Evolutionary conservation across 2,888 invertebrate genomes (phyloP).

Genomic region (Didymodactylos carnosus): DNA sequence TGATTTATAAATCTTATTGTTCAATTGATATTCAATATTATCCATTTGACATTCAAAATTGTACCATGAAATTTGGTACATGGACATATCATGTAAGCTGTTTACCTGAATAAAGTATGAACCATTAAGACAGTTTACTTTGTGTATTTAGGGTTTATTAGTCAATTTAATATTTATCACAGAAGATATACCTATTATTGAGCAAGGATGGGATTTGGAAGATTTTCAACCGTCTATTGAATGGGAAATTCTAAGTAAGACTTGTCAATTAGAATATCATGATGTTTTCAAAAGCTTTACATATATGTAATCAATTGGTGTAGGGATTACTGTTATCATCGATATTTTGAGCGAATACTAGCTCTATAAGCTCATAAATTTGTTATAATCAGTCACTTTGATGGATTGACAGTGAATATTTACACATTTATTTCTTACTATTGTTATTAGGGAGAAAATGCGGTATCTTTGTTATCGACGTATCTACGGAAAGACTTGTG

Average conservation of each 20-base stretch:
- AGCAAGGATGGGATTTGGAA: conserved; percentile 15
- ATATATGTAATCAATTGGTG: no score
- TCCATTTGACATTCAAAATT: conserved; percentile 46
- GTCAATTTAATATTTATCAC: neutral
- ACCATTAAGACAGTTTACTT: neutral
- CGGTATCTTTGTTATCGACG: no score
- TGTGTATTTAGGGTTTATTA: neutral
- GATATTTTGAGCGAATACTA: no score
- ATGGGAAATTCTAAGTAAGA: conserved; percentile 18
- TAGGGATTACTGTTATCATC: no score
- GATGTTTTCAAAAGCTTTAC: no score
- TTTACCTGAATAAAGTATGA: neutral
- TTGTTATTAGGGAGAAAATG: no score
- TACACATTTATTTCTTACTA: no score
- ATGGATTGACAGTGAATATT: no score
- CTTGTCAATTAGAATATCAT: conserved; percentile 20
- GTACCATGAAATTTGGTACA: conserved; percentile 80
- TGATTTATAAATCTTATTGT: conserved; percentile 32
- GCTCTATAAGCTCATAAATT: no score
- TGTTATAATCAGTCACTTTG: no score
- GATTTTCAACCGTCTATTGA: conserved; percentile 11
- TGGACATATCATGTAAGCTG: conserved; percentile 20
- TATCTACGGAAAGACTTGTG: no score
- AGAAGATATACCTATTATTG: neutral
- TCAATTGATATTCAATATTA: conserved; percentile 21